Evolutionary conservation across 2,888 invertebrate genomes (phyloP), one percentile per base, ranked within the genome.

Genomic region (Linnaemya tessellans): DNA sequence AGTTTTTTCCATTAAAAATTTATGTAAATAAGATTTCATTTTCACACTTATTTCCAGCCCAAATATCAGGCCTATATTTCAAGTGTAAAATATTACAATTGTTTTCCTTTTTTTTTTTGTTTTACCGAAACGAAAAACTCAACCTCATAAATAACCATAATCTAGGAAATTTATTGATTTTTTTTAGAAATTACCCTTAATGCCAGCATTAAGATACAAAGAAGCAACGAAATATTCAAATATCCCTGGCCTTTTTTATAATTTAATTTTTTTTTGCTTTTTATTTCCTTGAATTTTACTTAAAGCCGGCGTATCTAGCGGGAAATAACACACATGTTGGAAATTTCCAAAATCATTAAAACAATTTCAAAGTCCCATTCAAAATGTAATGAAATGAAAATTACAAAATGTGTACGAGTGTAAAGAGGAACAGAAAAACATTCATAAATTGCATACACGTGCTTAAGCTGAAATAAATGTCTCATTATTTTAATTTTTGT

Each of bases 361-460:
- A 78, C 35, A 46, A 70, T 54, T 79, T 79, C 43, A 41, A 54
- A 80, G 25, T 51, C 67, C 41, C 79, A 54, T 80, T 67, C 10
- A 58, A 65, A 74, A 73, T 13, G 73, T 58, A 65, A 74, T 73
- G 65, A 74, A 67, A 64, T 56, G 58, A 43, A 49, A n/a, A 67
- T 58, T 22, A 46, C 8, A 62, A 49, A 65, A 65, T 43, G 25
- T 18, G 18, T 41, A 22, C 3, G 25, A 18, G 20, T n/a, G 4
- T 41, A 73, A 49, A 38, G 49, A 56, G 56, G 30, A 25, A 18
- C 20, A 13, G 18, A 20, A 20, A 51, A 51, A 10, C 3, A 38
- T 70, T 54, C 64, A 74, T 79, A 79, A 79, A 85, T 82, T 85
- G 78, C 70, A 82, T 82, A 82, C 84, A 85, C 84, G 82, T 85